Evolutionary conservation across 2,888 invertebrate genomes (phyloP), one percentile per base, ranked within the genome.

Genomic region (Dorcus parallelipipedus): DNA sequence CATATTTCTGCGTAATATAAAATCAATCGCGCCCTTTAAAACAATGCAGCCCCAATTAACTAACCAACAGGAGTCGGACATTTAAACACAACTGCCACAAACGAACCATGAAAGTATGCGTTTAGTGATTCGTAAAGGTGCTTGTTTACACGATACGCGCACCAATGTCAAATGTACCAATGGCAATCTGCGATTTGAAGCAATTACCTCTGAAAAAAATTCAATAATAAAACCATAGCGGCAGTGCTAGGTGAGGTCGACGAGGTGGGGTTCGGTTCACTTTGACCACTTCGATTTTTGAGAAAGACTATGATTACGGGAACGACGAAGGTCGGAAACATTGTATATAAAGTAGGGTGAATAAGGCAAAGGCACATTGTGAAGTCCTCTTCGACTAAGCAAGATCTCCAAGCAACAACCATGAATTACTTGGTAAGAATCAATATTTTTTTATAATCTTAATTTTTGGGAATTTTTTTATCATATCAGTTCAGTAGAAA

Each of bases 341-440:
- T 61, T 60, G 52, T 68, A 68, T 67, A 68, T 66, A 68, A 61
- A 63, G 58, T 48, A 56, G 62, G 58, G 62, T 45, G 52, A 52
- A 48, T 54, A 17, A 56, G 26, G 54, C 55, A 52, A 54, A 56
- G 53, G 50, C 60, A 66, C 61, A 65, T 62, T 64, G 62, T 63
- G 52, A 52, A 60, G 58, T 64, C 62, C 56, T 52, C 59, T 49
- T 38, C 54, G 50, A 49, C 60, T 58, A 49, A 50, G 52, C 56
- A 62, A 62, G 61, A 64, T 58, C 61, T 58, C 58, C 54, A 42
- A 14, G 54, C 42, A 17, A 59, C 17, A 58, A 66, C 58, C 23
- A 70, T 70, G 70, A 67, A 69, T 57, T 55, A 64, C 45, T 63
- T 69, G 58, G 69, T 69, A 68, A 68, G 68, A 56, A 9, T 9